phyloP scores from a whole-genome alignment of 2,888 invertebrate species.

The Scrobipalpa atriplicella region DNA sequence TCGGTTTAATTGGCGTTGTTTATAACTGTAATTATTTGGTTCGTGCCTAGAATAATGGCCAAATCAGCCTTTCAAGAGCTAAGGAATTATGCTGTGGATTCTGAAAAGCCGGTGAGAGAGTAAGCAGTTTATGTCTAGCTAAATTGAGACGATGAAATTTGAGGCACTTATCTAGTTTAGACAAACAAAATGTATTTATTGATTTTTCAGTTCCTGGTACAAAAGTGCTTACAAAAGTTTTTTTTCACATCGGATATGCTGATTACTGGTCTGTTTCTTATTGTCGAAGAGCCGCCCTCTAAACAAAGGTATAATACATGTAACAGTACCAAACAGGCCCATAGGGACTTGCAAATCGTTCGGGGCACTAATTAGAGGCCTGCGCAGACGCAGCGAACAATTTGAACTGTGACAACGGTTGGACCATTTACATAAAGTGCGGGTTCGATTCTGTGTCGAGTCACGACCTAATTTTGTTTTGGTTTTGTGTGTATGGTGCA shows the following conservation, averaged over 20 bases:
- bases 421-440: slow-evolving; percentile 21
- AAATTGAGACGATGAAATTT: slow-evolving; percentile 14
- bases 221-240: no score
- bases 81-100: slow-evolving; percentile 10
- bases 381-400: slow-evolving; percentile 37
- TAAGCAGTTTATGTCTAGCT: slow-evolving; percentile 23
- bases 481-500: background rate
- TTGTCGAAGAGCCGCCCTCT: background rate
- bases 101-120: slow-evolving; percentile 18
- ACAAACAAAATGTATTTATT: background rate
- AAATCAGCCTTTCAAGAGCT: slow-evolving; percentile 13
- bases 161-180: background rate
- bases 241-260: no score
- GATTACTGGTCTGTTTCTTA: no score
- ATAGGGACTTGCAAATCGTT: slow-evolving; percentile 28
- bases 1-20: slow-evolving; percentile 23
- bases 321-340: slow-evolving; percentile 10
- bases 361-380: slow-evolving; percentile 37
- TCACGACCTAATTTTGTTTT: slow-evolving; percentile 21
- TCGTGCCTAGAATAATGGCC: slow-evolving; percentile 18
- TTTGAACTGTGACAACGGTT: slow-evolving; percentile 36
- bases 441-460: slow-evolving; percentile 19
- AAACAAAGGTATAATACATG: background rate
- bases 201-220: no score
- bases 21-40: slow-evolving; percentile 18